Evolutionary conservation across 1,140 invertebrate species (phyloP), one percentile per base, ranked within the genome.

Genomic region (Ephestia elutella): DNA sequence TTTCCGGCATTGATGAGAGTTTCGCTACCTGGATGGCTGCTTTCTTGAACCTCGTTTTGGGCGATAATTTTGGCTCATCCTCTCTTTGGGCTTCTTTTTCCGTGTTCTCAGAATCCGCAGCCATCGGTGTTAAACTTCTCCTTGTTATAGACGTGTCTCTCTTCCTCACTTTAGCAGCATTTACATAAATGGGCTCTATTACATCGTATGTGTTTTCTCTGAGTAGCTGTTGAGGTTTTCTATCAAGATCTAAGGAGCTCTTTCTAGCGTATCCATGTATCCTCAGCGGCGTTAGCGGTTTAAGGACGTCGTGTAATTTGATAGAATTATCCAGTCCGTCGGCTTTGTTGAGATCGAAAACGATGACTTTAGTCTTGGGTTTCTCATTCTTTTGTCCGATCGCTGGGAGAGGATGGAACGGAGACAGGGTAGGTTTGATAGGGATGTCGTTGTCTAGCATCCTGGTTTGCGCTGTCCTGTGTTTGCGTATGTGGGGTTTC

Each of bases 171-270:
- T 73, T 80, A n/a, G 67, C 56, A 1, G 77, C 58, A 28, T 67
- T 80, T 15, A 87, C 58, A 56, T 70, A 86, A 21, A 85, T 72
- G 0, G 86, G 86, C 55, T 86, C 75, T 19, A 88, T 78, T 7
- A 88, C 84, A 56, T 88, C 86, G 54, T 88, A 88, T 0, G 86
- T 88, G 53, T 88, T 88, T 54, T 88, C 83, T 53, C 86, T 67
- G 1, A 88, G 19, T 0, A 88, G 59, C 35, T 80, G 75, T 49
- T 81, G 80, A 0, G 83, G 82, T 19, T 66, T 71, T 2, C 49
- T 49, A 0, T 79, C 70, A 4, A 70, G 56, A 9, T 74, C 72
- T 19, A 70, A 56, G 0, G 68, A 63, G 18, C 53, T 79, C 30
- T 77, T 81, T 21, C 78, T 70, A 0, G 57, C 53, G 15, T 65